Conservation (phyloP, 2,797 vertebrate genomes). For the Vespertilio murinus region DNA sequence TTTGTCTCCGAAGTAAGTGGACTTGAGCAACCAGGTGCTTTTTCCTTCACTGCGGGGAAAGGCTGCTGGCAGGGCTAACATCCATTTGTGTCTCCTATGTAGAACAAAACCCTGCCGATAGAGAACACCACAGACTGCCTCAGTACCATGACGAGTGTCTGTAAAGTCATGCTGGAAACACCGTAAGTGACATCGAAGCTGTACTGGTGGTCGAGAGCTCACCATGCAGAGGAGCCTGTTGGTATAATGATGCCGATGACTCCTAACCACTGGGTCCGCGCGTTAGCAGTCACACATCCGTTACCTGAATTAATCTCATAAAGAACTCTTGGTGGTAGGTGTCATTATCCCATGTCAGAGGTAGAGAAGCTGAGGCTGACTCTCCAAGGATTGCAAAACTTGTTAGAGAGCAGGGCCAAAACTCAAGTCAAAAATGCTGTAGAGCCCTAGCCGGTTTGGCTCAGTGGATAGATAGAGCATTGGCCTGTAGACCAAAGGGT, state of each 20-base stretch:
- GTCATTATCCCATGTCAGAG: background rate
- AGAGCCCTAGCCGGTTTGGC: too few species aligned
- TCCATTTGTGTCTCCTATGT: slow-evolving; percentile 45
- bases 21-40: background rate
- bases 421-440: background rate
- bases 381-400: background rate
- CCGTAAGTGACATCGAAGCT: slow-evolving; percentile 89
- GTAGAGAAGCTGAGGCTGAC: background rate
- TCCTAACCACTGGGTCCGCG: background rate
- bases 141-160: slow-evolving; percentile 98
- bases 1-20: slow-evolving; percentile 95
- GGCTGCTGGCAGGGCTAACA: background rate
- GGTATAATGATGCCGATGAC: background rate
- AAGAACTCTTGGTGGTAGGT: background rate
- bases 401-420: background rate
- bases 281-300: background rate
- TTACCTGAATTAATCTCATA: background rate
- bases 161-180: slow-evolving; percentile 99
- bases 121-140: slow-evolving; percentile 99
- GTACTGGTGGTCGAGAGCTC: background rate
- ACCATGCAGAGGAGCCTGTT: too few species aligned
- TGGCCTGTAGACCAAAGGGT: too few species aligned
- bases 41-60: background rate
- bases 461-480: too few species aligned
- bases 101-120: slow-evolving; percentile 98